These are phyloP conservation scores for Coelopa frigida DNA, from an alignment of 1,140 invertebrate species.

Conservation along the genomic window DNA sequence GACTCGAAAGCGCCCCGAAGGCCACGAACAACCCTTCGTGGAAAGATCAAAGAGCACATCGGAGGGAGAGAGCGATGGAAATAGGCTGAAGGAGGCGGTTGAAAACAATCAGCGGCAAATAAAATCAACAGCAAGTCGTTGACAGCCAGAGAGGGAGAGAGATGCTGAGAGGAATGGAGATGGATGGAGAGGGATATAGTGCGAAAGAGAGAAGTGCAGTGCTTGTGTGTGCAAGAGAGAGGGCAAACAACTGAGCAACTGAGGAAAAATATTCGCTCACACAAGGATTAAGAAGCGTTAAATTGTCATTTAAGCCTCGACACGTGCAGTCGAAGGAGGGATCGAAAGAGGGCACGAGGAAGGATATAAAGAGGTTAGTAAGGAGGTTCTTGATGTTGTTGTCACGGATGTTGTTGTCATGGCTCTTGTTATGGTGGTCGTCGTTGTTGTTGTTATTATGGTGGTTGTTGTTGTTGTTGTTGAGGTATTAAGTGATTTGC, in stretches of 20 bases:
- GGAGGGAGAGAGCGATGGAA: too few species aligned
- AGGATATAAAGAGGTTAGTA: neutral
- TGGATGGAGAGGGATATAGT: neutral
- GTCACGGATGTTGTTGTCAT: neutral
- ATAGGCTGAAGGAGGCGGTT: neutral
- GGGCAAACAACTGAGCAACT: too few species aligned
- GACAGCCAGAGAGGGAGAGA: neutral
- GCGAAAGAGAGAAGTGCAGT: neutral
- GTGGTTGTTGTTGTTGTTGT: neutral
- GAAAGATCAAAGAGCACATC: too few species aligned
- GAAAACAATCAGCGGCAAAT: neutral
- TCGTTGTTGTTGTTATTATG: neutral
- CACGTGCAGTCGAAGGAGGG: neutral
- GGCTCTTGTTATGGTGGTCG: neutral
- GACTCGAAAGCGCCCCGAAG: too few species aligned
- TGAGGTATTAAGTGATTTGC: neutral
- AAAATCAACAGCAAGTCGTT: neutral
- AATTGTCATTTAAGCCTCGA: conserved; percentile 2
- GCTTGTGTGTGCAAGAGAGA: neutral
- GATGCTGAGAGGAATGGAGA: neutral
- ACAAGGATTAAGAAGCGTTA: conserved; percentile 1
- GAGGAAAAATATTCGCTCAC: too few species aligned
- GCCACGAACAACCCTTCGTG: too few species aligned
- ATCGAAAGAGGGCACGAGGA: neutral
- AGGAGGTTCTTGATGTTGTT: neutral